phyloP scores from a whole-genome alignment of 2,113 vertebrate genomes.

The Daubentonia madagascariensis region DNA sequence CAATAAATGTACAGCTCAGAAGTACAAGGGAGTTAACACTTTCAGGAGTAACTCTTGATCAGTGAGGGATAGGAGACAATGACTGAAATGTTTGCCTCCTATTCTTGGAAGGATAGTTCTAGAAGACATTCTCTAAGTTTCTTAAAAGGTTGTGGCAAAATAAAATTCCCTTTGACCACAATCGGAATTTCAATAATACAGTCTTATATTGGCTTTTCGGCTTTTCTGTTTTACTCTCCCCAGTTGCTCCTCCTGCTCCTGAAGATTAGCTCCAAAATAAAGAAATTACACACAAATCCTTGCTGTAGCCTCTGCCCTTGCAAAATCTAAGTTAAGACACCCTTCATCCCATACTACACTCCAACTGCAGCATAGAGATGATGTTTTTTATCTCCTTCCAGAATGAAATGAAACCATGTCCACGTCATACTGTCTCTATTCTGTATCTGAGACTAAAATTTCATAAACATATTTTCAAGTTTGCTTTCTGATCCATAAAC shows the following conservation, averaged over 20 bases:
- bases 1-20: not conserved
- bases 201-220: not conserved
- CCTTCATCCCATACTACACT: not conserved
- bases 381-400: not conserved
- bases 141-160: not conserved
- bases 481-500: not conserved
- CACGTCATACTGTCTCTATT: not conserved
- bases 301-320: not conserved
- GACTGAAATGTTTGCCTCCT: not conserved
- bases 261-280: not conserved
- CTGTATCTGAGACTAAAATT: not conserved
- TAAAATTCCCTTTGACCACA: not conserved
- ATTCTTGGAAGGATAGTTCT: not conserved
- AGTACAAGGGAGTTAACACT: not conserved
- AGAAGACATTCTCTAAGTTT: not conserved
- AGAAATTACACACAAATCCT: not conserved
- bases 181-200: not conserved
- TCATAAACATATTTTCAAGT: not conserved
- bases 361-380: not conserved
- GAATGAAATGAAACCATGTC: not conserved
- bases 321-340: not conserved
- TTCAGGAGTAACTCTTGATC: not conserved
- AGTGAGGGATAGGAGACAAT: not conserved
- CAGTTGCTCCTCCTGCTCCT: not conserved
- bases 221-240: not conserved